Base-by-base conservation (phyloP, 2,888 invertebrate species). In the Epirrita christyi region DNA sequence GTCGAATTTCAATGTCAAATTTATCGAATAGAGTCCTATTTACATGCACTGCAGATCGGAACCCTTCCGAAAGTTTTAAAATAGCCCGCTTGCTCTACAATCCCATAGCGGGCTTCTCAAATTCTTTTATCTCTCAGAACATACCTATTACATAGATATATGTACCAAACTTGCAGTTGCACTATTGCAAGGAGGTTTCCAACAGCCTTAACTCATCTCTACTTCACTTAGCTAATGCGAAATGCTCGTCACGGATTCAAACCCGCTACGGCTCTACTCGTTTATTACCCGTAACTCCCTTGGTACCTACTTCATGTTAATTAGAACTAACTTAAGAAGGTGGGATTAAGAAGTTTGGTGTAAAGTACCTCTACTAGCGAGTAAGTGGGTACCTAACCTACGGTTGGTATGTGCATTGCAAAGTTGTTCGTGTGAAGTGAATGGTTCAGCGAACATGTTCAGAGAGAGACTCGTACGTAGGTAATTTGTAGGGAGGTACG, bases 241-340 rank as follows among this genome's bases (percentile, higher is more conserved):
- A 58, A 58, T 53, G 54, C 53, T 48, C 41, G 60, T 63, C 59
- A 54, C 59, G 59, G 54, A 53, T 13, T 50, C 38, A 50, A 59
- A 50, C 54, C 50, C 50, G 54, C 54, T 51, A 54, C 43, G 13
- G 37, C 43, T 49, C 11, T 38, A 41, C 51, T 55, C 46, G 40
- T 51, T 49, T 55, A 61, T 44, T 49, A 53, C 46, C 52, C 49
- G 15, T 32, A 37, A 54, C 32, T 36, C 59, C 59, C 53, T 29
- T 54, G 48, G 34, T 32, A 14, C 37, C 43, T 52, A 49, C 44
- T 49, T 50, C 15, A 21, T 27, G n/a, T 27, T 58, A 56, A 64
- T 64, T 56, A 59, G 51, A 34, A 47, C 44, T 61, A 61, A 58
- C 50, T 63, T 55, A 13, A 38, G 40, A 27, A 32, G 53, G 21